These are phyloP conservation scores for Toxotes chatareus DNA, from an alignment of 2,113 vertebrate genomes.

Conservation along the genomic window DNA sequence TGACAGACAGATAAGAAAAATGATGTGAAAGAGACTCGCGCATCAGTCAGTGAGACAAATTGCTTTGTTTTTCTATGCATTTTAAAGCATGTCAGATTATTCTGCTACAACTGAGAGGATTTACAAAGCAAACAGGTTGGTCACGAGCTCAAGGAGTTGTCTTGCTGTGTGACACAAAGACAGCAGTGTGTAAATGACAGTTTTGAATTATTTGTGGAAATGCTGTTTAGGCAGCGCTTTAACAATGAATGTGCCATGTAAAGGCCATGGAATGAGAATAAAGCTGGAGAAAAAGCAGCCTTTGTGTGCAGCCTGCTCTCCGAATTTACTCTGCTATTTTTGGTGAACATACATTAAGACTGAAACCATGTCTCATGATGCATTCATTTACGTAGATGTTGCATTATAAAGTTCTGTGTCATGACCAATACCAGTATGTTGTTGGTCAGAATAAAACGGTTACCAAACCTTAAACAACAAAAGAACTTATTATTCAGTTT, in stretches of 20 bases:
- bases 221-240: neutral
- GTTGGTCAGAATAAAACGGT: neutral
- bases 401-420: conserved; percentile 3
- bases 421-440: neutral
- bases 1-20: conserved; percentile 13
- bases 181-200: conserved; percentile 14
- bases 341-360: neutral
- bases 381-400: neutral
- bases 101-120: neutral
- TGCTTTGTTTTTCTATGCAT: neutral
- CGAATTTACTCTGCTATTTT: conserved; percentile 14
- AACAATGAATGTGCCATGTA: neutral
- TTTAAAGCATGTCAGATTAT: neutral
- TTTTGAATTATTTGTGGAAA: conserved; percentile 2
- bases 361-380: conserved; percentile 35
- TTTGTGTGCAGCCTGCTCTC: conserved; percentile 25
- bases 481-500: neutral
- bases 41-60: neutral
- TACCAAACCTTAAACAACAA: no score
- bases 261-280: conserved; percentile 1
- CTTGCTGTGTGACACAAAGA: conserved; percentile 27
- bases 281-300: conserved; percentile 8
- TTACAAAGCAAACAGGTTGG: conserved; percentile 41
- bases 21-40: no score
- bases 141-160: conserved; percentile 14